Percentiles rank a stretch among this genome's conserved stretches.
phyloP scores from a whole-genome alignment of 2,113 vertebrate species.

The Oreochromis niloticus region DNA sequence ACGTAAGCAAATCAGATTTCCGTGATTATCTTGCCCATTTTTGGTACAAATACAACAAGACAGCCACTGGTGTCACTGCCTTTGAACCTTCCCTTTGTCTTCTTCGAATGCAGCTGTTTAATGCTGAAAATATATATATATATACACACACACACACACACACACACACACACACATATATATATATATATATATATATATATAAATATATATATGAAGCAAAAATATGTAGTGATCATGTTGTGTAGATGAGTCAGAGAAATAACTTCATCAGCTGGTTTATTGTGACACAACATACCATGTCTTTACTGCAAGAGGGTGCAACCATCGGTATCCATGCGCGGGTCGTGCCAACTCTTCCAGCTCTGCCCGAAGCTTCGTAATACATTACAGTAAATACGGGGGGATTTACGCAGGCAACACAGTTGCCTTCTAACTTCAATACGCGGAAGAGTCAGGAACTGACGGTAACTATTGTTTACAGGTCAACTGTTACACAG shows the following conservation, averaged over 20 bases:
- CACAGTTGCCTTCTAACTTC: neutral
- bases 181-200: no score
- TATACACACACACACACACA: no score
- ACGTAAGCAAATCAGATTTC: no score
- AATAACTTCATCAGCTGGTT: neutral
- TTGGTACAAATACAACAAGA: no score
- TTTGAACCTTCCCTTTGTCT: no score
- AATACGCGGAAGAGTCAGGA: neutral
- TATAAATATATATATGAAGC: neutral
- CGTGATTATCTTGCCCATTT: no score
- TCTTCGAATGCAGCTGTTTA: no score
- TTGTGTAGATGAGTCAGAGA: neutral
- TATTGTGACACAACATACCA: neutral
- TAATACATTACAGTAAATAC: neutral
- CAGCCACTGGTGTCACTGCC: no score
- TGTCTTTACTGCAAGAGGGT: neutral
- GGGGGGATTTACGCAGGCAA: neutral
- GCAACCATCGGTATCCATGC: neutral
- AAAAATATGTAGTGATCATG: neutral
- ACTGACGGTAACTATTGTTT: neutral
- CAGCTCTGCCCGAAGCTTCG: neutral
- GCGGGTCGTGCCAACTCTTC: neutral
- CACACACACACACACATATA: no score
- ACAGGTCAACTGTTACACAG: neutral
- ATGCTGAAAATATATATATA: no score